Evolutionary conservation across 2,888 invertebrate species (phyloP).

Genomic region (Himalopsyche kuldschensis): DNA sequence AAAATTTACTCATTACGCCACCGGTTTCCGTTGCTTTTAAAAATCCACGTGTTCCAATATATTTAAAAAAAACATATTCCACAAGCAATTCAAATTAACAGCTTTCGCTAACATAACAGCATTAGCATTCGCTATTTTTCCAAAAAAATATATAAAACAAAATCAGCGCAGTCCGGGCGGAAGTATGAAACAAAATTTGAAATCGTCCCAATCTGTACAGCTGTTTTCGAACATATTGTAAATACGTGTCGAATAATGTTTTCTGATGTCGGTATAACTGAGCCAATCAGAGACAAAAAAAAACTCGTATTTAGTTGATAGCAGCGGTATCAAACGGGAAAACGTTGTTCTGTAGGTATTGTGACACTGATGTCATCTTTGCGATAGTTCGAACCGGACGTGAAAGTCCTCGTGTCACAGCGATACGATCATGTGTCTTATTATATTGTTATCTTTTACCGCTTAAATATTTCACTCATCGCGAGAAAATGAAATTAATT

Average conservation of each 20-base stretch:
- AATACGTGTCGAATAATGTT: background rate
- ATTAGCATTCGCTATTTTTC: too few species aligned
- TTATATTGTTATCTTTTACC: background rate
- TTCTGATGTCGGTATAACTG: background rate
- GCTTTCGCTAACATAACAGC: too few species aligned
- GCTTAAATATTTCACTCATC: background rate
- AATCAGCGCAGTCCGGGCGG: background rate
- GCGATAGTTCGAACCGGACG: background rate
- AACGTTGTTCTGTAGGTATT: background rate
- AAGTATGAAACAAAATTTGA: background rate
- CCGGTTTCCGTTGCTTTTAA: too few species aligned
- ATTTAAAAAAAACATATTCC: too few species aligned
- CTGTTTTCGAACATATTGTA: background rate
- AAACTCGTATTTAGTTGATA: background rate
- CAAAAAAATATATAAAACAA: too few species aligned
- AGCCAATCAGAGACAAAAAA: background rate
- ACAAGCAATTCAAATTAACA: too few species aligned
- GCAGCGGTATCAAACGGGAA: background rate
- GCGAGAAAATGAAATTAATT: background rate
- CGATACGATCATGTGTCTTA: background rate
- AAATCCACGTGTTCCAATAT: too few species aligned
- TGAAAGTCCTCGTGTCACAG: background rate
- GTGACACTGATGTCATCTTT: background rate
- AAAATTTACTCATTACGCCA: too few species aligned
- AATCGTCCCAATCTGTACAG: background rate